Evolutionary conservation across 2,113 vertebrate genomes (phyloP).

Genomic region (Oncorhynchus keta): DNA sequence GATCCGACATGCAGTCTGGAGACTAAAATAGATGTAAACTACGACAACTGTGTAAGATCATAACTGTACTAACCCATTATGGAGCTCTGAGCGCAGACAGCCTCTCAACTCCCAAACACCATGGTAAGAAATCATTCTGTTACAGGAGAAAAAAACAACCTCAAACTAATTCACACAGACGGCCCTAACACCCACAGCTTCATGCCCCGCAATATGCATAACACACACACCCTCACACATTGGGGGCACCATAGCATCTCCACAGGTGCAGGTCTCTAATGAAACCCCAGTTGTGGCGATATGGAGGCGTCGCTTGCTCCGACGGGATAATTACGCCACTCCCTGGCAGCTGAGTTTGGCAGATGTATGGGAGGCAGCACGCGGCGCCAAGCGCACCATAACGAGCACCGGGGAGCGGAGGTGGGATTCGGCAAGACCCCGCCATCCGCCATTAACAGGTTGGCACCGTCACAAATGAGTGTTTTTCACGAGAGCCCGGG

Average conservation of each 20-base stretch:
- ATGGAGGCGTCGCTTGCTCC: conserved; percentile 82
- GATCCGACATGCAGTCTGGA: no score
- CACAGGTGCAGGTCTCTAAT: conserved; percentile 89
- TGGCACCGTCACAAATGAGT: conserved; percentile 92
- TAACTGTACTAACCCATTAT: no score
- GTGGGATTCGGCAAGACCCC: conserved; percentile 83
- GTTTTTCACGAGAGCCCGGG: conserved; percentile 55
- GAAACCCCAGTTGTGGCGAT: conserved; percentile 98
- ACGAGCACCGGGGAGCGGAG: conserved; percentile 71
- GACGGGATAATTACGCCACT: conserved; percentile 99
- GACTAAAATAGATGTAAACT: no score
- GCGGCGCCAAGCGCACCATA: conserved; percentile 77
- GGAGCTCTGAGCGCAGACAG: no score
- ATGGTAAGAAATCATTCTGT: no score
- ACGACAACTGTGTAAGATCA: no score
- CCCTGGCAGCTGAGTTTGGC: conserved; percentile 99
- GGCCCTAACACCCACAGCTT: no score
- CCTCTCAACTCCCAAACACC: no score
- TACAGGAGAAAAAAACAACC: no score
- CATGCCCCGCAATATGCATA: not conserved
- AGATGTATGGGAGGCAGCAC: conserved; percentile 92
- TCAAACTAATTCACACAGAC: no score
- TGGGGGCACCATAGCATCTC: not conserved
- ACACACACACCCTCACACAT: conserved; percentile 28
- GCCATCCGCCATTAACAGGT: conserved; percentile 96